phyloP scores from a whole-genome alignment of 2,797 vertebrate species.

The Prunella strophiata region DNA sequence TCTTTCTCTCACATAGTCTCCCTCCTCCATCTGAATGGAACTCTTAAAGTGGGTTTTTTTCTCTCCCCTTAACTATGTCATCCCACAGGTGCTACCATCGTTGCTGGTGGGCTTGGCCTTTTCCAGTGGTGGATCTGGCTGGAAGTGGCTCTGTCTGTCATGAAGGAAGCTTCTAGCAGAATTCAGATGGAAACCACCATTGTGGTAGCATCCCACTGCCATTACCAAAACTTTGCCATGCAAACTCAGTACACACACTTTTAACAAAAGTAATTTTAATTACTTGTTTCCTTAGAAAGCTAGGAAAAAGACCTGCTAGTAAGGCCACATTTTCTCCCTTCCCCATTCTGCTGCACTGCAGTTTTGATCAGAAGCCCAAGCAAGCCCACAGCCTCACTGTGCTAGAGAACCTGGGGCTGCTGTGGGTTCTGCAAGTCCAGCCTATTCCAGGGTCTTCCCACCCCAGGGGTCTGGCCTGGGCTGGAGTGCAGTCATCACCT shows the following conservation, averaged over 20 bases:
- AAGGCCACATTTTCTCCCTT: background rate
- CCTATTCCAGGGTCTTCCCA: background rate
- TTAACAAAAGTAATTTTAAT: background rate
- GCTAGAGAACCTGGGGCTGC: background rate
- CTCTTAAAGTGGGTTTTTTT: background rate
- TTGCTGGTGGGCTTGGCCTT: background rate
- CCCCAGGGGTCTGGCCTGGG: background rate
- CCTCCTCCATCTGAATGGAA: background rate
- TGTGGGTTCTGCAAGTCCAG: accelerated
- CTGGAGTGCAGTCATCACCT: accelerated
- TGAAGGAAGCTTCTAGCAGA: background rate
- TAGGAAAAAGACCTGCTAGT: background rate
- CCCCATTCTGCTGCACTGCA: background rate
- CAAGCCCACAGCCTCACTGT: background rate
- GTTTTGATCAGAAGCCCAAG: background rate
- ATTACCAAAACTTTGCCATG: background rate
- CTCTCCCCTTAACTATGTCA: background rate
- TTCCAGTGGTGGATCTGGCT: accelerated
- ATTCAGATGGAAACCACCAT: background rate
- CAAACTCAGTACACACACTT: background rate
- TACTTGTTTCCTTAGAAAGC: background rate
- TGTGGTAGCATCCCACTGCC: accelerated
- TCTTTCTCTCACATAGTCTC: background rate
- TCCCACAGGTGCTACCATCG: accelerated
- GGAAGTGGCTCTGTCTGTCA: background rate